Evolutionary conservation across 2,113 vertebrate genomes (phyloP).

Genomic region (Muntiacus reevesi): DNA sequence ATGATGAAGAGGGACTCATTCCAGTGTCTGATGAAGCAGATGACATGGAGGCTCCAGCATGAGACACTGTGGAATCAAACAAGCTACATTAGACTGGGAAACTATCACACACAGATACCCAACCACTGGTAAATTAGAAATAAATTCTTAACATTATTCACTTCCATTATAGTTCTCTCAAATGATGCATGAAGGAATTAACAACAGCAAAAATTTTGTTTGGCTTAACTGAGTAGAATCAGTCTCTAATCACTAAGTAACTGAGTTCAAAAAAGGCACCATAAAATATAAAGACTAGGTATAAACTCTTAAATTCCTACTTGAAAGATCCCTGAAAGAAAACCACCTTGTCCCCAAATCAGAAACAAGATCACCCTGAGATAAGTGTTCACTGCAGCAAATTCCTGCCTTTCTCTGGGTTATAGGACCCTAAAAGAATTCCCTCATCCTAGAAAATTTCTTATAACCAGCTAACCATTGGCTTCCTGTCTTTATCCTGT

Average conservation of each 20-base stretch:
- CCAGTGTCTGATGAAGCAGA: conserved; percentile 96
- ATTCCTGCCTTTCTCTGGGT: neutral
- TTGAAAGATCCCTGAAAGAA: neutral
- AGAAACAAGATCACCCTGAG: neutral
- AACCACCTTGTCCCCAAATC: neutral
- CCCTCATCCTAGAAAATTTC: neutral
- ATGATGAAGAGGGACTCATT: conserved; percentile 96
- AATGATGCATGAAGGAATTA: neutral
- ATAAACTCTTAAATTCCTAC: neutral
- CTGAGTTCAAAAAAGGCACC: neutral
- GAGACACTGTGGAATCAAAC: conserved; percentile 85
- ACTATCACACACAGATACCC: neutral
- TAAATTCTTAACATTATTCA: neutral
- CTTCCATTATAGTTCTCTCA: neutral
- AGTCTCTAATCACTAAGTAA: neutral
- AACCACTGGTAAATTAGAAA: neutral
- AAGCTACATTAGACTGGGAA: neutral
- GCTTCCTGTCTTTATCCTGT: neutral
- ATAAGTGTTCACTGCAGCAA: neutral
- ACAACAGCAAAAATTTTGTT: neutral
- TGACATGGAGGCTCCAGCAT: conserved; percentile 94
- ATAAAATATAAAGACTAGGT: neutral
- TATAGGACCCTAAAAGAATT: neutral
- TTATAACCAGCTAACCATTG: neutral
- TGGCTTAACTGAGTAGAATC: neutral